These are phyloP conservation scores for Morpho achilles DNA, from an alignment of 2,888 invertebrate species.

Conservation along the genomic window DNA sequence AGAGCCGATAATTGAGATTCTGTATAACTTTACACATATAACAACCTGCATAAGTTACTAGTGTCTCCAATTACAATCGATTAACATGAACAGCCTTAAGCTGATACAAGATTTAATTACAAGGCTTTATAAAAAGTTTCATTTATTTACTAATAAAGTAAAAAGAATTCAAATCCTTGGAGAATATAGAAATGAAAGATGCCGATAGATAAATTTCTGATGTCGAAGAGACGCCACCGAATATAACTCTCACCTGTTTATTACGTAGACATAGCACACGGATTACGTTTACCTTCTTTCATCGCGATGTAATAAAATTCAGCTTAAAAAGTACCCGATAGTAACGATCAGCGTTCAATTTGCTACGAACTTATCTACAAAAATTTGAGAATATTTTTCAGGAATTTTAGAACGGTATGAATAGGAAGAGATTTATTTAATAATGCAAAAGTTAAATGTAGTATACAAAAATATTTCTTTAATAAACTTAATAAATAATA, in stretches of 20 bases:
- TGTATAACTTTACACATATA: conserved; percentile 15
- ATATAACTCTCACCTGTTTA: conserved; percentile 48
- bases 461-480: too few species aligned
- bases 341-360: conserved; percentile 29
- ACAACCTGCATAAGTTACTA: too few species aligned
- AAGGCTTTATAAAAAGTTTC: too few species aligned
- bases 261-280: conserved; percentile 38
- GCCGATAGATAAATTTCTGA: conserved; percentile 18
- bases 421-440: too few species aligned
- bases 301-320: conserved; percentile 75
- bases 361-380: conserved; percentile 8
- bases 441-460: too few species aligned
- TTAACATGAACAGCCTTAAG: too few species aligned
- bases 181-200: conserved; percentile 4
- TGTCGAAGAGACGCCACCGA: conserved; percentile 21
- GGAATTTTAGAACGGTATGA: background rate
- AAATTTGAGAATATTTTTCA: conserved; percentile 5
- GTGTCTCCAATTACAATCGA: too few species aligned
- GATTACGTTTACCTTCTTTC: conserved; percentile 75
- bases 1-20: conserved; percentile 25
- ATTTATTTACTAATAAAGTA: too few species aligned
- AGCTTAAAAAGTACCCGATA: conserved; percentile 63
- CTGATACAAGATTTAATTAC: too few species aligned
- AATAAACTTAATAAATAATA: too few species aligned
- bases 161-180: background rate